Conservation (phyloP, 2,797 vertebrate genomes). For the Lepus oiostolus region DNA sequence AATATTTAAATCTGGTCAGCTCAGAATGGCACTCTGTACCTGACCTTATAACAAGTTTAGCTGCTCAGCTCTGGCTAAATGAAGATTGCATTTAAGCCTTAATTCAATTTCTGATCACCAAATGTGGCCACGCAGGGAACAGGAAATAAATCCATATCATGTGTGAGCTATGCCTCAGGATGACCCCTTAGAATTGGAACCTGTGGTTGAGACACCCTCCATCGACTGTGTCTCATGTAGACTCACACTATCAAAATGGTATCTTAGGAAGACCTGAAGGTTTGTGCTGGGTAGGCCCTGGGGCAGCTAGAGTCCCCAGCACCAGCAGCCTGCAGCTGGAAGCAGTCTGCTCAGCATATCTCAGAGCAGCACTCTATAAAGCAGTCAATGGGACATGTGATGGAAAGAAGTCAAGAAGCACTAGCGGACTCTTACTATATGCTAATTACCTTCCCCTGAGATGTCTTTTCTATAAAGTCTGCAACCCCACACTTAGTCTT, state of each 20-base stretch:
- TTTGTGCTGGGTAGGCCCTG: background rate
- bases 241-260: background rate
- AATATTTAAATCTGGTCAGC: slow-evolving; percentile 79
- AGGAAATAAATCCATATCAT: background rate
- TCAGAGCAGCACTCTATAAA: accelerated
- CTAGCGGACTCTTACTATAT: accelerated
- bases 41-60: slow-evolving; percentile 77
- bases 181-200: background rate
- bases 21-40: slow-evolving; percentile 61
- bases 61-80: slow-evolving; percentile 70
- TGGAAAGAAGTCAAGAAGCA: background rate
- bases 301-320: too few relatives aligned
- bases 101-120: slow-evolving; percentile 81
- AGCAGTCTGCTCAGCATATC: accelerated
- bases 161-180: background rate
- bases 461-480: background rate
- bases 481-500: background rate
- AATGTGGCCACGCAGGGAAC: slow-evolving; percentile 60
- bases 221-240: accelerated
- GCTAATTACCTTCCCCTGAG: accelerated
- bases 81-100: slow-evolving; percentile 74
- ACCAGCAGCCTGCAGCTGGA: background rate
- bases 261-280: background rate
- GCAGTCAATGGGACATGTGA: accelerated
- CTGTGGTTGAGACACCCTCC: background rate